Evolutionary conservation across 2,888 invertebrate genomes (phyloP).

Genomic region (Apotomis betuletana): DNA sequence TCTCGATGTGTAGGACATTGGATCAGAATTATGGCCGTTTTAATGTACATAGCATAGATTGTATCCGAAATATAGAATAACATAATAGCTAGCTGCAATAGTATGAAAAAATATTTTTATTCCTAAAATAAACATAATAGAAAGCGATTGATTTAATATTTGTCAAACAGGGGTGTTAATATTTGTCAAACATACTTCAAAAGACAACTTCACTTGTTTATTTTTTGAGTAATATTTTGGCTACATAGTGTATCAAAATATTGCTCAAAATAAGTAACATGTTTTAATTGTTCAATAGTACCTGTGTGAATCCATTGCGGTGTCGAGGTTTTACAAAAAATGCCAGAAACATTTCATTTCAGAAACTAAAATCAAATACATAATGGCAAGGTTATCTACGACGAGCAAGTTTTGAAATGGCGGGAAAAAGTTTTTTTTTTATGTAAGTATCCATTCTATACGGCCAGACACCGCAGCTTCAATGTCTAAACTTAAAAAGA

Average conservation of each 20-base stretch:
- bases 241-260: no score
- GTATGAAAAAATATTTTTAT: constrained; percentile 16
- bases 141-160: background rate
- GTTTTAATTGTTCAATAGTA: no score
- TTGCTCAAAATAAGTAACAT: no score
- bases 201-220: background rate
- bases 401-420: background rate
- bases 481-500: constrained; percentile 40
- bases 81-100: constrained; percentile 22
- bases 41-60: constrained; percentile 33
- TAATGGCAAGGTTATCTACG: no score
- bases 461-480: constrained; percentile 22
- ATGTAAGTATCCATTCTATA: background rate
- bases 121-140: constrained; percentile 1
- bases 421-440: background rate
- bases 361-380: no score
- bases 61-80: constrained; percentile 16
- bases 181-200: background rate
- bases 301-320: no score
- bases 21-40: constrained; percentile 12
- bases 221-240: background rate
- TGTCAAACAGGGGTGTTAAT: background rate
- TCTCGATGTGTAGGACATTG: constrained; percentile 32
- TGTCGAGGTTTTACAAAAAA: no score
- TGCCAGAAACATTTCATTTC: no score